Evolutionary conservation across 2,888 invertebrate species (phyloP).

Genomic region (Chaetogeoica ovagalla): DNA sequence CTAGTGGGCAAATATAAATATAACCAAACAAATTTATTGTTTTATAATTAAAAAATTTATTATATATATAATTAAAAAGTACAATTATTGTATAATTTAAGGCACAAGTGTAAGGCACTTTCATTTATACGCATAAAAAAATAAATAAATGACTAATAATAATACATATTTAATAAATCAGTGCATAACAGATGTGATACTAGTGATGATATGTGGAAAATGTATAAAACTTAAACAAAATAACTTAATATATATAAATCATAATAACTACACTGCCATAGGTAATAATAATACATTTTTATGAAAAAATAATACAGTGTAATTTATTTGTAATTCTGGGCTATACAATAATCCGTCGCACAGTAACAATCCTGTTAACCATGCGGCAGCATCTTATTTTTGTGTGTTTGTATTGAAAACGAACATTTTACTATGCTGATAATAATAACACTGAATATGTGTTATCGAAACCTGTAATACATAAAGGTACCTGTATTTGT

Average conservation of each 20-base stretch:
- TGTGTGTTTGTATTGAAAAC: background rate
- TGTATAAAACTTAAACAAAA: slow-evolving; percentile 37
- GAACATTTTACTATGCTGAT: no score
- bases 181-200: slow-evolving; percentile 28
- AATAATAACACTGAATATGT: no score
- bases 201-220: slow-evolving; percentile 36
- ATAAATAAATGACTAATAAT: background rate
- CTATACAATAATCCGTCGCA: no score
- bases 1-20: background rate
- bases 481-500: no score
- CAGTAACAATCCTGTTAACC: no score
- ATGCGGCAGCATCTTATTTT: background rate
- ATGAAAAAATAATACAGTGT: no score
- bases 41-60: background rate
- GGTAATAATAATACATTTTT: background rate
- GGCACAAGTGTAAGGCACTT: slow-evolving; percentile 47
- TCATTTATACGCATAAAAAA: background rate
- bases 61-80: slow-evolving; percentile 7
- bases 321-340: no score
- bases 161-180: slow-evolving; percentile 19
- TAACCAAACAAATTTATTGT: background rate
- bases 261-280: background rate
- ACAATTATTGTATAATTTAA: slow-evolving; percentile 21
- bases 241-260: background rate
- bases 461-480: no score